These are phyloP conservation scores for Castor canadensis DNA, from an alignment of 2,113 vertebrate species.

Conservation along the genomic window DNA sequence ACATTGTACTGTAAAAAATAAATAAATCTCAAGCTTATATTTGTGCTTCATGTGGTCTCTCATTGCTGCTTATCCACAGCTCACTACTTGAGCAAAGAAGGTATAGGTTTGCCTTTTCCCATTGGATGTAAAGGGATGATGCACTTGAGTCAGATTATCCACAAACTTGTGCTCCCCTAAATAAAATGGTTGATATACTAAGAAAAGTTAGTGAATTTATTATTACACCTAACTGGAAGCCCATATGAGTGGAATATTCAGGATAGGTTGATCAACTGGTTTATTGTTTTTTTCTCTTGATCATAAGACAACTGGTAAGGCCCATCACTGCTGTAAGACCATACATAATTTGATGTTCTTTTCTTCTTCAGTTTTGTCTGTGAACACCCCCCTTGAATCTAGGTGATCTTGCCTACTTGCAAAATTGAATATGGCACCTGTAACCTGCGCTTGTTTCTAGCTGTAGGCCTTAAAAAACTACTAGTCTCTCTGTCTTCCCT, in stretches of 20 bases:
- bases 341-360: not conserved
- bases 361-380: not conserved
- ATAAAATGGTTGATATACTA: too few species aligned
- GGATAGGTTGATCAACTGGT: not conserved
- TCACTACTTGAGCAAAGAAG: too few species aligned
- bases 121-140: too few species aligned
- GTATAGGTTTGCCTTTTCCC: too few species aligned
- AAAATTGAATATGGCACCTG: not conserved
- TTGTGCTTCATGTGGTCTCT: too few species aligned
- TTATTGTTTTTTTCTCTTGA: not conserved
- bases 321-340: not conserved
- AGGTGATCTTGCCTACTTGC: not conserved
- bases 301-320: not conserved
- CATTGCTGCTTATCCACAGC: too few species aligned
- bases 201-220: too few species aligned
- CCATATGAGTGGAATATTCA: not conserved
- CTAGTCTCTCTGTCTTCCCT: not conserved
- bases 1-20: too few species aligned
- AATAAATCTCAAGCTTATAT: too few species aligned
- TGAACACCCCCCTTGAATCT: not conserved
- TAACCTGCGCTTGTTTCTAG: not conserved
- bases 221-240: not conserved
- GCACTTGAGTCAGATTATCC: too few species aligned
- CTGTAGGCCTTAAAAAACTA: accelerated
- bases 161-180: too few species aligned